Percentiles rank a stretch among this genome's conserved stretches.
Conservation (phyloP, 1,140 invertebrate species). For the Listronotus bonariensis region DNA sequence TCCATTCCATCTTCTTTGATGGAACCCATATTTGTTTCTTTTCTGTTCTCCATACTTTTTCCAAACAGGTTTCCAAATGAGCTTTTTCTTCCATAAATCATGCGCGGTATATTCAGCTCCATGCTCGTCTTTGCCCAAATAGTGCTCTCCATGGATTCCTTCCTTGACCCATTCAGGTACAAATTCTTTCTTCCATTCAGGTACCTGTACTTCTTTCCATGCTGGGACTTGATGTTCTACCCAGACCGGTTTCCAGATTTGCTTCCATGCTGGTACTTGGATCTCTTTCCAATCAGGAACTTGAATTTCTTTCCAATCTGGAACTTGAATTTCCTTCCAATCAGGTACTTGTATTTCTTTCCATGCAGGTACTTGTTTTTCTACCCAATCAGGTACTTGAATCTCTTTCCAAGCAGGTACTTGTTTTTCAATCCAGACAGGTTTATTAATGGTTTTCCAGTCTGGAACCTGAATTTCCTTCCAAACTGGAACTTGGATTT, state of each 20-base stretch:
- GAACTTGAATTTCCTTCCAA: slow-evolving; percentile 69
- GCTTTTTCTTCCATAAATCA: slow-evolving; percentile 77
- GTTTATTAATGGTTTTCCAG: slow-evolving; percentile 67
- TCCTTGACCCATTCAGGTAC: slow-evolving; percentile 71
- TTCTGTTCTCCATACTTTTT: slow-evolving; percentile 74
- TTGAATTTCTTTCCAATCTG: slow-evolving; percentile 65
- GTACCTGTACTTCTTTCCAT: slow-evolving; percentile 66
- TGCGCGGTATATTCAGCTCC: slow-evolving; percentile 73
- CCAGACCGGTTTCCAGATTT: slow-evolving; percentile 64
- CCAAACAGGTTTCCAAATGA: slow-evolving; percentile 75
- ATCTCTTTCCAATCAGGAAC: slow-evolving; percentile 63
- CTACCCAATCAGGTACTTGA: slow-evolving; percentile 68
- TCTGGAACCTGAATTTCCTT: slow-evolving; percentile 62
- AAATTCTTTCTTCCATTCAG: slow-evolving; percentile 67
- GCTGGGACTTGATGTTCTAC: slow-evolving; percentile 65
- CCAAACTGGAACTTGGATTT: slow-evolving; percentile 68
- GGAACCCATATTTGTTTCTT: slow-evolving; percentile 77
- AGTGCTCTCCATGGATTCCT: slow-evolving; percentile 72
- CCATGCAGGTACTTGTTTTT: slow-evolving; percentile 67
- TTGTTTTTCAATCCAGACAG: slow-evolving; percentile 68
- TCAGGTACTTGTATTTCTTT: slow-evolving; percentile 68
- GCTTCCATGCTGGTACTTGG: slow-evolving; percentile 64
- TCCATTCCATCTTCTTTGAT: slow-evolving; percentile 76
- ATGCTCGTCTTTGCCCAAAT: slow-evolving; percentile 72
- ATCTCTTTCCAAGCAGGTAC: slow-evolving; percentile 69